Evolutionary conservation across 2,113 vertebrate species (phyloP).

Genomic region (Neopipo cinnamomea): DNA sequence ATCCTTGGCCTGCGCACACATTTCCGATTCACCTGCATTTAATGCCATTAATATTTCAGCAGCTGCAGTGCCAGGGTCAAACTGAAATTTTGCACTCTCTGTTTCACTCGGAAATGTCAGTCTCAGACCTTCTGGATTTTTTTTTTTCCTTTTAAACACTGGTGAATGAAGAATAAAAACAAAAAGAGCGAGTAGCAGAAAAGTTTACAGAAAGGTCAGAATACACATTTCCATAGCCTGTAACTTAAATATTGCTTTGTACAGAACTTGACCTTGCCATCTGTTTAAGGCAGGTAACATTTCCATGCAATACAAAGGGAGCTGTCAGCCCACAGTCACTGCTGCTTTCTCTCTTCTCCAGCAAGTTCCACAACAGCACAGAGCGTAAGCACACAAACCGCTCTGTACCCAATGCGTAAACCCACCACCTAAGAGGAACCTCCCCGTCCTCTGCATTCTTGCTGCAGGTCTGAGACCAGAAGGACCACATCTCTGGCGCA

Average conservation of each 20-base stretch:
- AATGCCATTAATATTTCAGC: conserved; percentile 71
- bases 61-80: conserved; percentile 58
- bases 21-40: conserved; percentile 66
- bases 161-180: neutral
- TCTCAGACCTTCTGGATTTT: neutral
- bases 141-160: neutral
- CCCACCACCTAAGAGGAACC: neutral
- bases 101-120: conserved; percentile 64
- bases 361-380: neutral
- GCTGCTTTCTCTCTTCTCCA: neutral
- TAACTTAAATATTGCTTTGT: conserved; percentile 3
- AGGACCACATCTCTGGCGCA: fast-evolving
- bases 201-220: conserved; percentile 33
- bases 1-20: conserved; percentile 28
- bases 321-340: neutral
- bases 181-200: neutral
- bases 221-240: neutral
- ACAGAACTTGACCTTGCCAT: neutral
- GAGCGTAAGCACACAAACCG: neutral
- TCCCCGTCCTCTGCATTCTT: neutral
- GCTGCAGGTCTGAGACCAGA: neutral
- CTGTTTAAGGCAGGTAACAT: neutral
- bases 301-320: neutral
- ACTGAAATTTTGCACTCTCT: conserved; percentile 63
- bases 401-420: neutral